phyloP scores from a whole-genome alignment of 2,113 vertebrate genomes.

The Cygnus buccinator region DNA sequence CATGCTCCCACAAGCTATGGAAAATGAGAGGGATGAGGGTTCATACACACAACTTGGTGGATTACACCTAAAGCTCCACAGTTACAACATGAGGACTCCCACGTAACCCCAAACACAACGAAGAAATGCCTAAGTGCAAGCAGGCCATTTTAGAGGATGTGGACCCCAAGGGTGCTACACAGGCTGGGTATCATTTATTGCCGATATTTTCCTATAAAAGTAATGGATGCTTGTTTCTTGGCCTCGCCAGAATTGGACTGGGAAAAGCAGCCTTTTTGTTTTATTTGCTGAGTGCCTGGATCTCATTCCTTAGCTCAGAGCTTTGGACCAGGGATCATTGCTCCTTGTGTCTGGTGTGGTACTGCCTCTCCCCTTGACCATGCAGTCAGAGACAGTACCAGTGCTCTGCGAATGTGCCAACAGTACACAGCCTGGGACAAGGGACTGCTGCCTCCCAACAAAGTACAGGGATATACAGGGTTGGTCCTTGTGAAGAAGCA shows the following conservation, averaged over 20 bases:
- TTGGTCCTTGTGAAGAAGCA: background rate
- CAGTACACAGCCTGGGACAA: background rate
- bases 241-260: background rate
- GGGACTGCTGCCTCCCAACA: background rate
- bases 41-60: background rate
- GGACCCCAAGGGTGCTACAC: background rate
- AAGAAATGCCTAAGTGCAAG: background rate
- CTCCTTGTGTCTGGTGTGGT: too few relatives aligned
- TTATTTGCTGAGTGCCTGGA: background rate
- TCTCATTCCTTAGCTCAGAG: background rate
- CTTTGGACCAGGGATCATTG: background rate
- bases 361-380: background rate
- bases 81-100: background rate
- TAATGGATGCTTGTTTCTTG: background rate
- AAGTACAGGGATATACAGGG: background rate
- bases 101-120: background rate
- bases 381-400: background rate
- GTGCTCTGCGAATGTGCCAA: fast-evolving
- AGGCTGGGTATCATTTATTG: background rate
- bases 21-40: background rate
- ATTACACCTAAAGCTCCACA: background rate
- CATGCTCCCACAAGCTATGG: background rate
- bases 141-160: background rate
- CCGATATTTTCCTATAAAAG: background rate
- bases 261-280: background rate